Evolutionary conservation across 2,797 vertebrate genomes (phyloP).

Genomic region (Euthynnus affinis): DNA sequence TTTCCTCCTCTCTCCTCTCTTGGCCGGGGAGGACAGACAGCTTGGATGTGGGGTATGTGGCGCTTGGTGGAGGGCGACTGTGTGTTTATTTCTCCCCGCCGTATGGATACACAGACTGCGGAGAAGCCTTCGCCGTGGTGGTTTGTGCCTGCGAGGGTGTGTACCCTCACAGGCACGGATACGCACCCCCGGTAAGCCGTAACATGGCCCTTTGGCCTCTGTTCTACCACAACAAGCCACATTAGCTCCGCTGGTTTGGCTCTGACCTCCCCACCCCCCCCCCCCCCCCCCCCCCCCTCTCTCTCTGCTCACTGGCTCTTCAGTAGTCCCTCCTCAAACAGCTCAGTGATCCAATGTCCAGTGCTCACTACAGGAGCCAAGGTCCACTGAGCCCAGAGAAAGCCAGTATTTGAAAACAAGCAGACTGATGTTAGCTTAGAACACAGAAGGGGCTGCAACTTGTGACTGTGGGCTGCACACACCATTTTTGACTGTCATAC

Average conservation of each 20-base stretch:
- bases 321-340: conserved; percentile 30
- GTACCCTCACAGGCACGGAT: conserved; percentile 26
- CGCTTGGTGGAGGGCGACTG: conserved; percentile 36
- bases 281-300: too few relatives aligned
- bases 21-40: conserved; percentile 55
- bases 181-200: conserved; percentile 31
- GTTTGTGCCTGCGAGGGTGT: conserved; percentile 29
- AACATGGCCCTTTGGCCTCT: conserved; percentile 59
- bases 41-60: conserved; percentile 52
- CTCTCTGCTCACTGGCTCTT: conserved; percentile 22
- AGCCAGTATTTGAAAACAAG: conserved; percentile 12
- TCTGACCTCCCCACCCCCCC: background rate
- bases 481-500: conserved; percentile 33
- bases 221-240: conserved; percentile 39
- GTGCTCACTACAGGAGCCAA: background rate
- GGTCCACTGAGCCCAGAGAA: background rate
- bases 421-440: conserved; percentile 23
- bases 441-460: background rate
- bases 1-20: conserved; percentile 15
- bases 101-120: conserved; percentile 65
- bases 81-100: conserved; percentile 49
- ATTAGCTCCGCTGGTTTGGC: conserved; percentile 52
- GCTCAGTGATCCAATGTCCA: background rate
- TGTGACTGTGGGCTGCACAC: conserved; percentile 15
- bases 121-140: conserved; percentile 45